These are phyloP conservation scores for Fukomys damarensis DNA, from an alignment of 2,113 vertebrate genomes.

Conservation along the genomic window DNA sequence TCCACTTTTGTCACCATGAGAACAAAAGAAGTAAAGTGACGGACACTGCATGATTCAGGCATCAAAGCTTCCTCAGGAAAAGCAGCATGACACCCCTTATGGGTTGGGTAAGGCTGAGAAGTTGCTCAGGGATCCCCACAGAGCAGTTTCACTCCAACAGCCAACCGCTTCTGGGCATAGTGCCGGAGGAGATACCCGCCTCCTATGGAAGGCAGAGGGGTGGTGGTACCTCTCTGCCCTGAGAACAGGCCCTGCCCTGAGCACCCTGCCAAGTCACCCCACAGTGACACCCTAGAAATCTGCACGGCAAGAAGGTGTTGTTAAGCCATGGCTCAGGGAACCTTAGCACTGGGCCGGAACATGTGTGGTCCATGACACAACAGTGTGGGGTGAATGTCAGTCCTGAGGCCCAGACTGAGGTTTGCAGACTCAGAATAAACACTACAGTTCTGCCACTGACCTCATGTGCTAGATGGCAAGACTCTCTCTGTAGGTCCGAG, in stretches of 20 bases:
- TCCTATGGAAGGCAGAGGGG: background rate
- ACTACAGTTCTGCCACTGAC: background rate
- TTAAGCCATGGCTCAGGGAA: background rate
- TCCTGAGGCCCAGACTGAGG: background rate
- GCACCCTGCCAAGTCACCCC: rapidly evolving
- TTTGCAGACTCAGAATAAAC: background rate
- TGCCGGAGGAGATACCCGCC: rapidly evolving
- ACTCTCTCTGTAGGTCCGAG: background rate
- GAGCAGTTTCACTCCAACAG: background rate
- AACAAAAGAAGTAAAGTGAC: background rate
- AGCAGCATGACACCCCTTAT: rapidly evolving
- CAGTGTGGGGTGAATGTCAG: no score
- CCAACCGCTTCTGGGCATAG: background rate
- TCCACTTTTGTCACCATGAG: background rate
- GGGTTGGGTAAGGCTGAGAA: background rate
- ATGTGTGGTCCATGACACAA: background rate
- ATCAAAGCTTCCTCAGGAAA: background rate
- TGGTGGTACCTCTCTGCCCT: background rate
- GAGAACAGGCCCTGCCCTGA: background rate
- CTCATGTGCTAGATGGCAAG: background rate
- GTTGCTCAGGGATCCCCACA: background rate
- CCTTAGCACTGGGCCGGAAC: background rate
- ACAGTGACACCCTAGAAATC: background rate
- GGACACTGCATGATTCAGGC: no score
- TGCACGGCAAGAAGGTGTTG: background rate